Conservation (phyloP, 2,113 vertebrate genomes). For the Paramormyrops kingsleyae region DNA sequence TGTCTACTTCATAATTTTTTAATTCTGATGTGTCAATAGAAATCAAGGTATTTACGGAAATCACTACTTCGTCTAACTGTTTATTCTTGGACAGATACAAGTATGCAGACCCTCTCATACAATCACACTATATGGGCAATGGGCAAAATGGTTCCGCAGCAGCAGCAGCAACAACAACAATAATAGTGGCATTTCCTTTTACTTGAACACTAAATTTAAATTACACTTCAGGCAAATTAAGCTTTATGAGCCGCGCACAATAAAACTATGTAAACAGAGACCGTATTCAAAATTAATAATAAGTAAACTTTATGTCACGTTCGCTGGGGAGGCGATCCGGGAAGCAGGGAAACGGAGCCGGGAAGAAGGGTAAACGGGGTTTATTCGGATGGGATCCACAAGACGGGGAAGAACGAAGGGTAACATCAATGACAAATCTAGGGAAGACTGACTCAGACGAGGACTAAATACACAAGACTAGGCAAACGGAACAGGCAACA, state of each 20-base stretch:
- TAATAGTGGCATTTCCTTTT: neutral
- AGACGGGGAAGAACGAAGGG: no score
- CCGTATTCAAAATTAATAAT: neutral
- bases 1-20: no score
- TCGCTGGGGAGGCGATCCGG: no score
- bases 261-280: neutral
- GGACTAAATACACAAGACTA: no score
- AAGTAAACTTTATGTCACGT: no score
- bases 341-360: no score
- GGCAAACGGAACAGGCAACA: no score
- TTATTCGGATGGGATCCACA: no score
- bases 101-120: neutral
- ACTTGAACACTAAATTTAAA: neutral
- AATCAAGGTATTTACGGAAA: neutral
- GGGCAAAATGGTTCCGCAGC: neutral
- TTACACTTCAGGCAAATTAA: neutral
- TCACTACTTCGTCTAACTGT: neutral
- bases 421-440: no score
- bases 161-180: neutral
- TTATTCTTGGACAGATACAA: neutral
- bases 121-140: neutral
- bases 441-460: no score
- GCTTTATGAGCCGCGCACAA: neutral
- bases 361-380: no score
- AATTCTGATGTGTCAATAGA: neutral